Conservation (phyloP, 1,140 invertebrate genomes). For the Nephila pilipes region DNA sequence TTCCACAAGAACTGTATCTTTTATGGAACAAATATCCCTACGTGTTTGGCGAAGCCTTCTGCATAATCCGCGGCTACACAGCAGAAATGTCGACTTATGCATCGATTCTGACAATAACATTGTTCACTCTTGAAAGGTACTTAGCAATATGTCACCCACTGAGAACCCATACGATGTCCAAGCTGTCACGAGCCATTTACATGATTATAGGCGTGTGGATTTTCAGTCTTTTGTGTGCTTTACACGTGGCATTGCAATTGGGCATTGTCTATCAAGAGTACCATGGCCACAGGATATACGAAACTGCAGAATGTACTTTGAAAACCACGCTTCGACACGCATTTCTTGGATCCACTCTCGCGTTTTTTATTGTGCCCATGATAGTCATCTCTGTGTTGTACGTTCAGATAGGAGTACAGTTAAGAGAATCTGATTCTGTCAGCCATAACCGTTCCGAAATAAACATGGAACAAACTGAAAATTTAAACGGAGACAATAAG, state of each 20-base stretch:
- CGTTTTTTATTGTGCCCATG: slow-evolving; percentile 94
- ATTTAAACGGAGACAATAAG: slow-evolving; percentile 47
- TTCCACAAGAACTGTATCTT: slow-evolving; percentile 92
- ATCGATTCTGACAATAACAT: slow-evolving; percentile 94
- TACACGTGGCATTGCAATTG: slow-evolving; percentile 85
- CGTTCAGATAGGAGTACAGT: slow-evolving; percentile 90
- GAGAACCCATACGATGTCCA: slow-evolving; percentile 91
- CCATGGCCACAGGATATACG: background rate
- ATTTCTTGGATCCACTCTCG: slow-evolving; percentile 90
- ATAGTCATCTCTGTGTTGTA: slow-evolving; percentile 92
- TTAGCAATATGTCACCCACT: slow-evolving; percentile 97
- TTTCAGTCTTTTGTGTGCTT: slow-evolving; percentile 85
- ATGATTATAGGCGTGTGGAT: slow-evolving; percentile 85
- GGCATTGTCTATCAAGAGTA: slow-evolving; percentile 77
- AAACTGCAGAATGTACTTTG: slow-evolving; percentile 59
- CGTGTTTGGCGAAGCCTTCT: slow-evolving; percentile 92
- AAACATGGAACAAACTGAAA: slow-evolving; percentile 26
- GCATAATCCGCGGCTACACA: slow-evolving; percentile 90
- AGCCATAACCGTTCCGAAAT: background rate
- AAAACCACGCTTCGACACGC: slow-evolving; percentile 83
- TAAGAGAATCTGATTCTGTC: slow-evolving; percentile 84
- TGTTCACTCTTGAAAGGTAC: slow-evolving; percentile 97
- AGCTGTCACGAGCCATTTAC: slow-evolving; percentile 84
- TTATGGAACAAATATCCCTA: slow-evolving; percentile 95
- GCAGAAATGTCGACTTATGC: slow-evolving; percentile 96